Evolutionary conservation across 2,888 invertebrate species (phyloP).

Genomic region (Aphidius colemani): DNA sequence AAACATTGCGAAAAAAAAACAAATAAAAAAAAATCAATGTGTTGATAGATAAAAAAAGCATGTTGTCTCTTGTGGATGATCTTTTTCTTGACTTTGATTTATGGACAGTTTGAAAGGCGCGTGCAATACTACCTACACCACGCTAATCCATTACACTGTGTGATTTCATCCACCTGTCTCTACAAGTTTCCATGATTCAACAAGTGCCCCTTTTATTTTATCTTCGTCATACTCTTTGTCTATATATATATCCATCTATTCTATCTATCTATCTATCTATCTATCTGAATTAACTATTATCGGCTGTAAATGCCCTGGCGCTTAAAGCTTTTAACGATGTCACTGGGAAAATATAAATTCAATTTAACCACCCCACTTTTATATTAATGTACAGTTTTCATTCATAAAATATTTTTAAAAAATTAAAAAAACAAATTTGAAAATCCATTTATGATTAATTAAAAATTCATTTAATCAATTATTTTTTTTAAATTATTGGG

Average conservation of each 20-base stretch:
- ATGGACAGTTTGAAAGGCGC: constrained; percentile 48
- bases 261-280: background rate
- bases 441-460: too few relatives aligned
- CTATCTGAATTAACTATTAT: constrained; percentile 23
- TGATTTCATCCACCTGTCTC: constrained; percentile 42
- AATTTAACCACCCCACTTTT: background rate
- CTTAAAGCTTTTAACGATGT: constrained; percentile 25
- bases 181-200: constrained; percentile 45
- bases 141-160: constrained; percentile 48
- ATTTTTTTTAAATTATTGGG: too few relatives aligned
- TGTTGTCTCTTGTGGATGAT: constrained; percentile 12
- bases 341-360: constrained; percentile 20
- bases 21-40: background rate
- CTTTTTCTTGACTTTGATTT: constrained; percentile 53
- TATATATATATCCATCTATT: background rate
- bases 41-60: background rate
- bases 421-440: too few relatives aligned
- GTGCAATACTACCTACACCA: constrained; percentile 39
- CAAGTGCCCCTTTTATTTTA: constrained; percentile 41
- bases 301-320: constrained; percentile 29
- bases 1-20: background rate
- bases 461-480: too few relatives aligned
- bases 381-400: constrained; percentile 13
- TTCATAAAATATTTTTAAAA: constrained; percentile 3
- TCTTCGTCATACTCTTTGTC: too few relatives aligned